A percentile compares a stretch with the other conserved stretches of the same genome.
Conservation (phyloP, 1,140 invertebrate genomes). For the Drosophila navojoa region DNA sequence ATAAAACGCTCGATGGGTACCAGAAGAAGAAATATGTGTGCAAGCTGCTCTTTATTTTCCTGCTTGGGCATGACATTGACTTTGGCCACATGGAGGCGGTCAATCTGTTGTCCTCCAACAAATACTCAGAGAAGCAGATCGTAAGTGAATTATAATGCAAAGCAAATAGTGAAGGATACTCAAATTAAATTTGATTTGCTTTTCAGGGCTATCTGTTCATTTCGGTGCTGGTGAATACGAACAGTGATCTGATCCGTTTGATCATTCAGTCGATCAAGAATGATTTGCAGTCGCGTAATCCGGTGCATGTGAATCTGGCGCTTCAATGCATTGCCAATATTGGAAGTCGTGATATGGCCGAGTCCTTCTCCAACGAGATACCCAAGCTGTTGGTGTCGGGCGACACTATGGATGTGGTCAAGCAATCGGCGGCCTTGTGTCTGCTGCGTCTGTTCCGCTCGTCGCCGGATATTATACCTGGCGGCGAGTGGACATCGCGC, state of each 20-base stretch:
- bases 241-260: conserved; percentile 99
- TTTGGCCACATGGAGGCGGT: conserved; percentile 99
- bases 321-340: conserved; percentile 99
- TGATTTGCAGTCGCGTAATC: conserved; percentile 98
- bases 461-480: conserved; percentile 96
- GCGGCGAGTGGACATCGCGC: conserved; percentile 99
- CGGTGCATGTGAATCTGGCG: conserved; percentile 99
- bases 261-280: conserved; percentile 99
- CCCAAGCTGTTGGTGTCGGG: conserved; percentile 99
- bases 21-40: conserved; percentile 99
- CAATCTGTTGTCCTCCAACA: conserved; percentile 99
- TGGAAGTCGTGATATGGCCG: conserved; percentile 99
- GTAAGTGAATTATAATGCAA: conserved; percentile 87
- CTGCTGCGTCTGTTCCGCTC: conserved; percentile 96
- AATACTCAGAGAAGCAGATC: conserved; percentile 99
- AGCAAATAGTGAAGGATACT: background rate
- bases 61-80: conserved; percentile 99
- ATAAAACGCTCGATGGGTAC: conserved; percentile 99
- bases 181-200: conserved; percentile 38
- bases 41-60: conserved; percentile 99
- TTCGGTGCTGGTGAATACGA: conserved; percentile 99
- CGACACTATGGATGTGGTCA: conserved; percentile 99
- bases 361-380: conserved; percentile 99
- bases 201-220: conserved; percentile 99
- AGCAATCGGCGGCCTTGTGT: conserved; percentile 99